These are phyloP conservation scores for Empidonax traillii DNA, from an alignment of 2,113 vertebrate species.

Conservation along the genomic window DNA sequence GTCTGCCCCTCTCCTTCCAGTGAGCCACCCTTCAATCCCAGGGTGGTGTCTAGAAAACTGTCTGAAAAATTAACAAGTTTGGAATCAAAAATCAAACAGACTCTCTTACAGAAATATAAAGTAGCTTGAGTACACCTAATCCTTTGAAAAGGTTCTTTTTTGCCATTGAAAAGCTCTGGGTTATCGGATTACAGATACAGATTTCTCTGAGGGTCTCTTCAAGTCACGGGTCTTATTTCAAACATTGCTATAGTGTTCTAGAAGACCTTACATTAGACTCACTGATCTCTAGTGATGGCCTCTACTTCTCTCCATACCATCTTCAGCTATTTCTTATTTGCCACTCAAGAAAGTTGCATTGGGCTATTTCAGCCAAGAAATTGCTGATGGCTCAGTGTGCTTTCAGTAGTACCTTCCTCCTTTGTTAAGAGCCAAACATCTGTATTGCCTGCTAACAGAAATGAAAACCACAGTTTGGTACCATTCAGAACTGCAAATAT, in stretches of 20 bases:
- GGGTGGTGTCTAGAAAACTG: background rate
- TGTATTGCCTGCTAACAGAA: background rate
- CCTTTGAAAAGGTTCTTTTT: background rate
- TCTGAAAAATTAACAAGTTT: background rate
- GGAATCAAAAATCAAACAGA: background rate
- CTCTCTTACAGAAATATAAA: background rate
- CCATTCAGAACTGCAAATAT: background rate
- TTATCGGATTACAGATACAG: background rate
- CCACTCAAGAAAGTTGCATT: background rate
- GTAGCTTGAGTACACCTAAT: background rate
- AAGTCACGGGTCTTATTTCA: background rate
- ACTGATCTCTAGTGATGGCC: background rate
- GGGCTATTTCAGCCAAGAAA: background rate
- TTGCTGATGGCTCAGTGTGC: background rate
- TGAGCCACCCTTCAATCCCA: background rate
- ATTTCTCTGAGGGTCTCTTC: background rate
- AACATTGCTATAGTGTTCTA: background rate
- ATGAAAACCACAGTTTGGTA: background rate
- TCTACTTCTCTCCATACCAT: background rate
- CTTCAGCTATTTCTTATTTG: background rate
- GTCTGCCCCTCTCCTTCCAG: background rate
- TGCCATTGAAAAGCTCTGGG: background rate
- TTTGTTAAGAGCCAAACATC: background rate
- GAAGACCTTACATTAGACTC: background rate
- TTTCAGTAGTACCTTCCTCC: background rate